Evolutionary conservation across 1,140 invertebrate genomes (phyloP), one percentile per base, ranked within the genome.

Genomic region (Meloidogyne hapla): DNA sequence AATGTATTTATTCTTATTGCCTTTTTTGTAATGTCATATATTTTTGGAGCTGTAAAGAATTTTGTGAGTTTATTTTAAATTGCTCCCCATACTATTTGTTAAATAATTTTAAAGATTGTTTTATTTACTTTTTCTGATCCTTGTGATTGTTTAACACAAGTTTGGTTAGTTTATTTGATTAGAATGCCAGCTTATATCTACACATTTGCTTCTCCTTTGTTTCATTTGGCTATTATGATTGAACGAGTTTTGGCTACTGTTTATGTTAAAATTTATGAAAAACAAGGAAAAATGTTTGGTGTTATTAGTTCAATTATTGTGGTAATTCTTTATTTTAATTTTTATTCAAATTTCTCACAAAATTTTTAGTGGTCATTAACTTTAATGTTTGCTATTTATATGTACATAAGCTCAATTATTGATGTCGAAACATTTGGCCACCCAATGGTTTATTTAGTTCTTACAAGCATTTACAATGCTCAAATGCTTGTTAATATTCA

Each of bases 381-480:
- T n/a, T 33, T 42, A 18, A 21, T 66, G 8, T 66, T 66, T 42
- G 15, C 5, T 1, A n/a, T 66, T 42, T 66, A 66, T 42, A 1
- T 66, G 8, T 33, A 33, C 18, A n/a, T 66, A 33, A 66, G 28
- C 18, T 66, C 65, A 6, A n/a, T 21, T 21, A 33, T 33, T 0
- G 65, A 66, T 42, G 21, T 21, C 18, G 65, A 33, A 18, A 66
- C 65, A 33, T 66, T 66, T 42, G 18, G 28, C 65, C 28, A 5
- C 18, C 65, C 65, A 42, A 33, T 66, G 28, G 65, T 21, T 21
- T 66, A 66, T 66, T 42, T 23, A n/a, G 4, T n/a, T n/a, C 48
- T 73, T 12, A 61, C 70, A 26, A 61, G 70, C n/a, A 61, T 40
- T 62, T 73, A 73, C 23, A 73, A 73, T 62, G 23, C 21, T 23